A percentile compares a stretch with the other conserved stretches of the same genome.
These are phyloP conservation scores for Gonioctena quinquepunctata DNA, from an alignment of 1,140 invertebrate genomes.

Conservation along the genomic window DNA sequence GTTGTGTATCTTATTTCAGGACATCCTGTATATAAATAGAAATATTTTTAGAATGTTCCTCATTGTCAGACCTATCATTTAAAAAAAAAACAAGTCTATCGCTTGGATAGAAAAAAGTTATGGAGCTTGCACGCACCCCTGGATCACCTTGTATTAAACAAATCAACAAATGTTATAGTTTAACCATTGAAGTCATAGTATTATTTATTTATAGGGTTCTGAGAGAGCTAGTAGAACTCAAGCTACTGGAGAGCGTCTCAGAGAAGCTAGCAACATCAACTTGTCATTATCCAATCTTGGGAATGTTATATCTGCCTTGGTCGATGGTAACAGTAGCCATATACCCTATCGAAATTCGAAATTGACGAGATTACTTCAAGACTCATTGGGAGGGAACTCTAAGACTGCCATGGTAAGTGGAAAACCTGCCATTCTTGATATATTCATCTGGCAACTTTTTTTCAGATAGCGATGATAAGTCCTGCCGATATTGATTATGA, in stretches of 20 bases:
- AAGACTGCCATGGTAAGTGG: slow-evolving; percentile 85
- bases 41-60: too few relatives aligned
- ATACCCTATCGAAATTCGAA: slow-evolving; percentile 96
- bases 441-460: slow-evolving; percentile 3
- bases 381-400: slow-evolving; percentile 94
- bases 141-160: too few relatives aligned
- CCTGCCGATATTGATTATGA: slow-evolving; percentile 97
- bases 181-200: too few relatives aligned
- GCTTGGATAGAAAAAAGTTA: too few relatives aligned
- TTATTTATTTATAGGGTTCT: slow-evolving; percentile 62
- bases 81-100: too few relatives aligned
- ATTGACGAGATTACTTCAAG: slow-evolving; percentile 88
- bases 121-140: too few relatives aligned
- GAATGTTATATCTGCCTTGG: slow-evolving; percentile 93
- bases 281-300: slow-evolving; percentile 90
- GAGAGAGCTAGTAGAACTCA: slow-evolving; percentile 92
- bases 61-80: too few relatives aligned
- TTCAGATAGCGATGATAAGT: slow-evolving; percentile 84
- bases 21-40: too few relatives aligned
- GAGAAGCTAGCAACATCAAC: slow-evolving; percentile 96
- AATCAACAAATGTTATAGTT: too few relatives aligned
- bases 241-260: slow-evolving; percentile 82
- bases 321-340: slow-evolving; percentile 92
- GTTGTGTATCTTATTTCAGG: too few relatives aligned
- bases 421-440: neutral